Base-by-base conservation (phyloP, 2,888 invertebrate genomes). In the Parnassius apollo region DNA sequence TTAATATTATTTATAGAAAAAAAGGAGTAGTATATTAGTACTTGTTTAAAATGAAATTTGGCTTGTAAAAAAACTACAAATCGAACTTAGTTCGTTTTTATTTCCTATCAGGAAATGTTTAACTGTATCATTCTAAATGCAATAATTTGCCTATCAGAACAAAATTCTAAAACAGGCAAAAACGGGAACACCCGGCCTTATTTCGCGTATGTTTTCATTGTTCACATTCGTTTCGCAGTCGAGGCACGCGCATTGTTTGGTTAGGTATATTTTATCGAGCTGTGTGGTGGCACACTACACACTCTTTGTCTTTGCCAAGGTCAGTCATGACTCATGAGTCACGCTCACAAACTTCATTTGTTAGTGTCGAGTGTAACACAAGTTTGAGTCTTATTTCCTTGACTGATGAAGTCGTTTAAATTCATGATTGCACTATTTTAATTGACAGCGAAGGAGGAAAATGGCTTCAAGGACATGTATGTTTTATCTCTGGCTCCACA, bases 261-360 rank as follows among this genome's bases (percentile, higher is more conserved):
- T 84, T 82, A 82, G 81, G 82, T 80, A 80, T 76, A 83, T 85
- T 83, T 75, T 74, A 76, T 80, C 73, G 75, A 75, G 74, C 80
- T 81, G 78, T 76, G 77, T 78, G 76, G 79, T 80, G 75, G 74
- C 76, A 78, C 83, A 35, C 78, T 79, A 77, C 74, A 67, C 72
- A 79, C 70, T 85, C 88, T 88, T 89, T 90, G 89, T 90, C 84
- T 88, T 76, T 80, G 83, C 78, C 90, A 91, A 91, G 90, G 90
- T 81, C 81, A 69, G 57, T 55, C 65, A 65, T 83, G 82, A 82
- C 66, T 82, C 82, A 82, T 83, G 82, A 82, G 66, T 82, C 82
- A 82, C 65, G 42, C 42, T 9, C 7, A 8, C 49, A 13, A 9
- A 9, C 12, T 18, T 49, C 49, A 12, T 9, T 18, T 13, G 49